phyloP scores from a whole-genome alignment of 2,113 vertebrate species.

The Phycodurus eques region DNA sequence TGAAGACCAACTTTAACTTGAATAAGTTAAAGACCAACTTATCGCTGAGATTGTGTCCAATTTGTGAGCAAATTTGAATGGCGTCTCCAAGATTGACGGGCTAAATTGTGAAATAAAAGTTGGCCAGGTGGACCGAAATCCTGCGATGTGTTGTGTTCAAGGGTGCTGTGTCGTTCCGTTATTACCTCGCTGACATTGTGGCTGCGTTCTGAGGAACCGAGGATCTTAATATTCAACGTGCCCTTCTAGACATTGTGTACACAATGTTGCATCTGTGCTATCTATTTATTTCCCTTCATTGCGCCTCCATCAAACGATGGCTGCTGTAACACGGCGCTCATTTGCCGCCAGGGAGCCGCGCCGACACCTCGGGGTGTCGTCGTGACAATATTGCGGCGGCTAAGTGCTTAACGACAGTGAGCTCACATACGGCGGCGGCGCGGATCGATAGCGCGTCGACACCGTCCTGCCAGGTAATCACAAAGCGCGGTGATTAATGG shows the following conservation, averaged over 20 bases:
- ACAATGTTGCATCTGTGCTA: not conserved
- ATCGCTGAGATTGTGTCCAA: too few relatives aligned
- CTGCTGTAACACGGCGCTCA: conserved; percentile 37
- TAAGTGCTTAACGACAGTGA: conserved; percentile 67
- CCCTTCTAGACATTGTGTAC: not conserved
- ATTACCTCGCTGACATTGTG: not conserved
- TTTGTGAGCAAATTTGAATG: too few relatives aligned
- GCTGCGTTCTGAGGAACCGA: not conserved
- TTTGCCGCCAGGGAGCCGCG: conserved; percentile 46
- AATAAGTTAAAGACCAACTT: too few relatives aligned
- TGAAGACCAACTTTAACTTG: too few relatives aligned
- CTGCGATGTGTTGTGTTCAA: too few relatives aligned
- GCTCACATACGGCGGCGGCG: conserved; percentile 48
- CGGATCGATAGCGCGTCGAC: conserved; percentile 66
- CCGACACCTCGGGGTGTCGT: conserved; percentile 51
- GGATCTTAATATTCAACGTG: not conserved
- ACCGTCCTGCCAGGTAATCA: conserved; percentile 65
- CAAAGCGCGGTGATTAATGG: conserved; percentile 68
- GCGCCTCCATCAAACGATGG: conserved; percentile 23
- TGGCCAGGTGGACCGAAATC: too few relatives aligned
- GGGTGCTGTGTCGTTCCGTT: not conserved
- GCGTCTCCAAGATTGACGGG: too few relatives aligned
- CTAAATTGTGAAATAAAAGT: too few relatives aligned
- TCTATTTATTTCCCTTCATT: not conserved
- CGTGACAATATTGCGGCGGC: conserved; percentile 59